phyloP scores from a whole-genome alignment of 1,140 invertebrate species.

The Saccostrea cuccullata region DNA sequence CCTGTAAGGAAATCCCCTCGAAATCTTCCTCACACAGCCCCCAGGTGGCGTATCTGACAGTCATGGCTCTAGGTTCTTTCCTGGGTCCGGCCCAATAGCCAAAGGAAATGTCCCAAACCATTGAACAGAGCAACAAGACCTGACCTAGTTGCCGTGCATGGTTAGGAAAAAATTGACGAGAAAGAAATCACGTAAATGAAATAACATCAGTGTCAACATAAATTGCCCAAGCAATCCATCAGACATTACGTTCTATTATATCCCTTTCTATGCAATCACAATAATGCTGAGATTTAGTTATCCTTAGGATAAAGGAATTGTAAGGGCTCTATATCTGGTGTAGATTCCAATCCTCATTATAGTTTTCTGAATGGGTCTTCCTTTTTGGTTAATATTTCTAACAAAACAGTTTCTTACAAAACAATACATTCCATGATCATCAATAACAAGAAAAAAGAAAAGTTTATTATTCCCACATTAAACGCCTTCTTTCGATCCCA shows the following conservation, averaged over 20 bases:
- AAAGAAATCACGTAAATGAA: conserved; percentile 18
- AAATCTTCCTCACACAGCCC: conserved; percentile 20
- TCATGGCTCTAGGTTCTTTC: conserved; percentile 10
- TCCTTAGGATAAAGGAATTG: background rate
- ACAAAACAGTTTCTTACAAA: background rate
- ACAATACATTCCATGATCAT: background rate
- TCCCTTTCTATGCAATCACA: background rate
- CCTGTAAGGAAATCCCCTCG: conserved; percentile 44
- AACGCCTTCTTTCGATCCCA: background rate
- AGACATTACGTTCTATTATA: background rate
- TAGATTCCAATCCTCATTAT: background rate
- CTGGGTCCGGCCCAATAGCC: conserved; percentile 27
- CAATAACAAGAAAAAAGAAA: background rate
- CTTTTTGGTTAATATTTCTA: background rate
- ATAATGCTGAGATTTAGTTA: background rate
- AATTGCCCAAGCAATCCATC: conserved; percentile 9
- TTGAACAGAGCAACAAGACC: conserved; percentile 31
- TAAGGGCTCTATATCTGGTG: background rate
- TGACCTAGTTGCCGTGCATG: conserved; percentile 13
- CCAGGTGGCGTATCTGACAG: background rate
- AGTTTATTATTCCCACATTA: background rate
- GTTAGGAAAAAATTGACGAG: background rate
- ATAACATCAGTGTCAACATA: background rate
- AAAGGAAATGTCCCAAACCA: conserved; percentile 31
- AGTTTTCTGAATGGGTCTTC: background rate